Base-by-base conservation (phyloP, 2,113 vertebrate genomes). In the Callospermophilus lateralis region DNA sequence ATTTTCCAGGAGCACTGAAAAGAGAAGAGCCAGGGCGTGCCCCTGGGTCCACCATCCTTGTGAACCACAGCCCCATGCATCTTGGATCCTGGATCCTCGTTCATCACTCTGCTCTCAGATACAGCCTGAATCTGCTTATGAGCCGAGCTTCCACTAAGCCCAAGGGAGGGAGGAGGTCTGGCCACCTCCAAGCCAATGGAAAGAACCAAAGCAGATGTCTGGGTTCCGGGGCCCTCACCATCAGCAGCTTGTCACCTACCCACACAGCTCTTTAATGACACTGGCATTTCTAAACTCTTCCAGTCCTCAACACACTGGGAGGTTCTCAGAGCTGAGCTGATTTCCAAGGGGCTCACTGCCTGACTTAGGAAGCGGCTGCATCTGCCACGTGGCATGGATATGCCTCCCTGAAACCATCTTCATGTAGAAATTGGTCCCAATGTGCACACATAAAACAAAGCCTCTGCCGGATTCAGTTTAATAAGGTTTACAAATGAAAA, bases 381-480 rank as follows among this genome's bases (percentile, higher is more conserved):
- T 28, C 34, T 8, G 6, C 68, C 55, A 13, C 4, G 10, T 6
- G 39, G 9, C 16, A 83, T 55, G 42, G 37, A 97, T 96, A 94
- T 72, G 81, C 96, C 96, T 92, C 81, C 80, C 0, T 30, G 84
- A 68, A 96, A 97, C 91, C 19, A 53, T 95, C 97, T 86, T 91
- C 84, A 19, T 83, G 45, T 63, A 79, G 16, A 76, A 11, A 78
- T 90, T 72, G 12, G 83, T 96, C 97, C 61, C 42, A 10, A 89
- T 91, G 96, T 95, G 34, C 22, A 11, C 72, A 34, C 87, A 94
- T 17, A 72, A 94, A 80, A 84, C 96, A 95, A 97, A 0, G 11
- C 79, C 79, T 96, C 97, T 98, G 80, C 4, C 95, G 79, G 94
- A 97, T 84, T 97, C 16, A 70, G 95, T 97, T 68, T 79, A 19